Evolutionary conservation across 2,797 vertebrate species (phyloP).

Genomic region (Coregonus ussuriensis): DNA sequence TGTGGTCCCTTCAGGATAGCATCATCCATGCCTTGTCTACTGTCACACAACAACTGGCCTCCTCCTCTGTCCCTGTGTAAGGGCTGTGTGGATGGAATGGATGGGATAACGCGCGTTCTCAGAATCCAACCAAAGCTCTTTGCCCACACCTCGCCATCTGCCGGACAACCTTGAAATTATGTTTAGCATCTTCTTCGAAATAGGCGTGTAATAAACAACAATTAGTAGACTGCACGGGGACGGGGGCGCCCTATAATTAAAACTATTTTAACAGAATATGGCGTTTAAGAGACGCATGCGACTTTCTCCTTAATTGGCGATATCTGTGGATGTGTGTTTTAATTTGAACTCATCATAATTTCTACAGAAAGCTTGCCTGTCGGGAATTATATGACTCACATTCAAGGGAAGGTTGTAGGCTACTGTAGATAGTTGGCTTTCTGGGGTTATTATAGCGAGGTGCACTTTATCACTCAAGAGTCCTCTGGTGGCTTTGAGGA

Average conservation of each 20-base stretch:
- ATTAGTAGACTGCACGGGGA: no score
- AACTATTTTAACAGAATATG: no score
- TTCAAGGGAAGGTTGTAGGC: no score
- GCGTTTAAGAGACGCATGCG: no score
- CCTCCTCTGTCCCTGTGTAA: constrained; percentile 19
- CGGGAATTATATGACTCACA: no score
- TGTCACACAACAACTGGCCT: constrained; percentile 43
- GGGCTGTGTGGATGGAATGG: constrained; percentile 1
- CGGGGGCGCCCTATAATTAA: no score
- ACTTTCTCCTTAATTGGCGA: no score
- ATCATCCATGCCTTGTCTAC: constrained; percentile 31
- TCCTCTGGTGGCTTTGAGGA: constrained; percentile 36
- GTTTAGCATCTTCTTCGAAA: no score
- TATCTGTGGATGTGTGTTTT: no score
- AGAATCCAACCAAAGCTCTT: constrained; percentile 12
- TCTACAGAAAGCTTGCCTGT: no score
- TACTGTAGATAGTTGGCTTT: not conserved
- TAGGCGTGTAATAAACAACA: no score
- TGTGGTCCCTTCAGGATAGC: constrained; percentile 14
- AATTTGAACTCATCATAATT: no score
- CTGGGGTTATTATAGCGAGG: not conserved
- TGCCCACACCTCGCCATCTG: constrained; percentile 61
- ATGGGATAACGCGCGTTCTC: constrained; percentile 4
- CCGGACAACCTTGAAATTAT: constrained; percentile 52
- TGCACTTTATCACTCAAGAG: constrained; percentile 11